A percentile compares a stretch with the other conserved stretches of the same genome.
Conservation (phyloP, 2,797 vertebrate genomes). For the Pipistrellus pipistrellus region DNA sequence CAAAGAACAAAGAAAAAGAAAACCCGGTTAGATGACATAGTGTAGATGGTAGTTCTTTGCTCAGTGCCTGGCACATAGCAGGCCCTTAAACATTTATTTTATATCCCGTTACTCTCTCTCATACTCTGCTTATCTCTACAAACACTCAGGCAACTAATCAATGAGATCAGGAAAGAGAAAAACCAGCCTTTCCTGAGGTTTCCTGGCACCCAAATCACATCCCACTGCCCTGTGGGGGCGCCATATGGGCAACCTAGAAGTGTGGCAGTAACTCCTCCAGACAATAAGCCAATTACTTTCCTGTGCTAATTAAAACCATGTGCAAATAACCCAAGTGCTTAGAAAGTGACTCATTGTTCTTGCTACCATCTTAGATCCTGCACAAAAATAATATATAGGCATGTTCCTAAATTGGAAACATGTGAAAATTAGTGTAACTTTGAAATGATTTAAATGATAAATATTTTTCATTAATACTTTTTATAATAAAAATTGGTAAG, state of each 20-base stretch:
- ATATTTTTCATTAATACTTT: background rate
- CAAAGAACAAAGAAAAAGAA: background rate
- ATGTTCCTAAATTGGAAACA: background rate
- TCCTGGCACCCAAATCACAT: background rate
- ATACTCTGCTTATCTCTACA: background rate
- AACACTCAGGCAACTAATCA: constrained; percentile 18
- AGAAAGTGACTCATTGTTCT: constrained; percentile 29
- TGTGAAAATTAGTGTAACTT: background rate
- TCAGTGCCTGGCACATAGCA: background rate
- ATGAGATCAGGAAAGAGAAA: background rate
- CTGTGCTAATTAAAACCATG: background rate
- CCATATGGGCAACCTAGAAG: background rate
- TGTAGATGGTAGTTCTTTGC: background rate
- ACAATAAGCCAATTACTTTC: background rate
- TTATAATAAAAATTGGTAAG: background rate
- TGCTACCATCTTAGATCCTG: background rate
- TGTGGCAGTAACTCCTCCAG: background rate
- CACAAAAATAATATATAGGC: background rate
- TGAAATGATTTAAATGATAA: constrained; percentile 37
- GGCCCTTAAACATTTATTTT: background rate
- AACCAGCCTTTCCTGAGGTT: background rate
- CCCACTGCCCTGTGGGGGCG: background rate
- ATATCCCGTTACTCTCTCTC: background rate
- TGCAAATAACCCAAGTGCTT: constrained; percentile 27
- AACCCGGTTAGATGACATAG: background rate